phyloP scores from a whole-genome alignment of 2,888 invertebrate species.

The Ophion ellenae region DNA sequence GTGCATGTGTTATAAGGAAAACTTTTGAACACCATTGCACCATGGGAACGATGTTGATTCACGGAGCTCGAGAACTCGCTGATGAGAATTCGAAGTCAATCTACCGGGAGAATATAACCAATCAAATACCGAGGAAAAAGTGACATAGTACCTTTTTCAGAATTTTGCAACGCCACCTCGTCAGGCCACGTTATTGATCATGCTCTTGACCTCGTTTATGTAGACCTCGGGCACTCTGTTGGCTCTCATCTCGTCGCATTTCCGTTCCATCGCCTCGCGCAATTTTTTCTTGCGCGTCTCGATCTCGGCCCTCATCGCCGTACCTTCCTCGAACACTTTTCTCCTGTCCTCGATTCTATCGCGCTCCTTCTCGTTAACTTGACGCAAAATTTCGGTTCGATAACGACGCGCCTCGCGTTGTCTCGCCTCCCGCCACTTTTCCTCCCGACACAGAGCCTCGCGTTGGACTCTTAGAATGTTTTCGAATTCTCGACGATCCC shows the following conservation, averaged over 20 bases:
- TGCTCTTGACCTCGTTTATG: slow-evolving; percentile 84
- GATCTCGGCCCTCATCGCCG: slow-evolving; percentile 86
- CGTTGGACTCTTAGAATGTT: slow-evolving; percentile 86
- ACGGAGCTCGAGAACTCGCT: background rate
- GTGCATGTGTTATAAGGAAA: no score
- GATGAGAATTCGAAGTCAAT: background rate
- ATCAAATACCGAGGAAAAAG: background rate
- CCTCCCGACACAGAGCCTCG: slow-evolving; percentile 85
- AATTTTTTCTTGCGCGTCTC: slow-evolving; percentile 85
- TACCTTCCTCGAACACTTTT: slow-evolving; percentile 88
- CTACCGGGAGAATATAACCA: background rate
- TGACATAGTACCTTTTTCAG: background rate
- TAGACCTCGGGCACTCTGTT: slow-evolving; percentile 86
- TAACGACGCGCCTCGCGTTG: slow-evolving; percentile 85
- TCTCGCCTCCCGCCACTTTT: slow-evolving; percentile 83
- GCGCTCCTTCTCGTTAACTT: slow-evolving; percentile 89
- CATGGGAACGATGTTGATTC: no score
- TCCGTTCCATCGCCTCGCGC: slow-evolving; percentile 84
- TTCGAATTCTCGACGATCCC: slow-evolving; percentile 87
- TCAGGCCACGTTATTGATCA: slow-evolving; percentile 78
- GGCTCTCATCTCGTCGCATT: slow-evolving; percentile 86
- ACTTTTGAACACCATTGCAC: no score
- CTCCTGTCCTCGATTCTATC: slow-evolving; percentile 87
- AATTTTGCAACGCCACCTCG: background rate
- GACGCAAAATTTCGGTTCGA: slow-evolving; percentile 88